These are phyloP conservation scores for Notothenia rossii DNA, from an alignment of 2,113 vertebrate species.

Conservation along the genomic window DNA sequence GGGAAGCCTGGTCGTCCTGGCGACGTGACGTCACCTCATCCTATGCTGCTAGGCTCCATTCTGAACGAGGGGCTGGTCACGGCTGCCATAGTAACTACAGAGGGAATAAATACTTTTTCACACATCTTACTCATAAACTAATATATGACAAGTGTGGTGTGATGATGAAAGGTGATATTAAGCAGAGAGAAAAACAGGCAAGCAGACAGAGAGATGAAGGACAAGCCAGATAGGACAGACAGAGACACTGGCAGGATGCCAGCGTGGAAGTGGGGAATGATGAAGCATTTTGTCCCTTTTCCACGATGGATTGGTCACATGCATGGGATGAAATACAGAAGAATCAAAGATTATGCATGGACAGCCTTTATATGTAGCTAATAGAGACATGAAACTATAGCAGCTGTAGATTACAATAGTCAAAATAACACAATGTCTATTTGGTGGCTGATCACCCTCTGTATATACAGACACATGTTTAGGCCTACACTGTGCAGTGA, in stretches of 20 bases:
- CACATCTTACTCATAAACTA: neutral
- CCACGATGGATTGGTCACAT: neutral
- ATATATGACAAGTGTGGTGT: neutral
- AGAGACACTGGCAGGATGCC: neutral
- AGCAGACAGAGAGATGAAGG: neutral
- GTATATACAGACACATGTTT: slow-evolving; percentile 5
- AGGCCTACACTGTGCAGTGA: slow-evolving; percentile 11
- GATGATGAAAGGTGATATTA: neutral
- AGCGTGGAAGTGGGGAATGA: slow-evolving; percentile 4
- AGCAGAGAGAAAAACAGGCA: neutral
- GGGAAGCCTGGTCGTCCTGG: slow-evolving; percentile 70
- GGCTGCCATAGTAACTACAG: slow-evolving; percentile 56
- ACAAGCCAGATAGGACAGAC: neutral
- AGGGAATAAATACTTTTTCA: neutral
- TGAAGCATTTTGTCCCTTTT: slow-evolving; percentile 17
- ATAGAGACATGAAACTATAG: neutral
- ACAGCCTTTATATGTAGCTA: neutral
- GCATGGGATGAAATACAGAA: neutral
- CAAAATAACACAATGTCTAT: neutral
- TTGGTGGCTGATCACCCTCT: neutral
- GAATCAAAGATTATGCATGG: neutral
- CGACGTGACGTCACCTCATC: slow-evolving; percentile 81
- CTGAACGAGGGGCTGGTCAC: slow-evolving; percentile 66
- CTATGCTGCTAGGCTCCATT: slow-evolving; percentile 57
- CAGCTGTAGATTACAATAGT: neutral